Percentiles rank a stretch among this genome's conserved stretches.
Evolutionary conservation across 2,113 vertebrate species (phyloP).

Genomic region (Xiphorhynchus elegans): DNA sequence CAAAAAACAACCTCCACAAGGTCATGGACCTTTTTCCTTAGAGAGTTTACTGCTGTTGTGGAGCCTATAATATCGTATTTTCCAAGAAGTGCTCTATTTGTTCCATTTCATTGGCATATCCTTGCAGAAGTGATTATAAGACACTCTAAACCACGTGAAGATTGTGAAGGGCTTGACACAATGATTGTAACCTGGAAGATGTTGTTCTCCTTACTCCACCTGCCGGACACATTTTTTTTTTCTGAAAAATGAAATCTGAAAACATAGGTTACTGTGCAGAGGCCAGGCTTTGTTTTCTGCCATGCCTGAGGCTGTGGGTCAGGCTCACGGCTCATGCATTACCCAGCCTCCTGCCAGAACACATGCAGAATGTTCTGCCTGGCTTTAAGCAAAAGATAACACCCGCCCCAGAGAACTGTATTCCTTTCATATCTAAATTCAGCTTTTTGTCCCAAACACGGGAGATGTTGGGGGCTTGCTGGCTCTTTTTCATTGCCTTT

Average conservation of each 20-base stretch:
- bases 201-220: background rate
- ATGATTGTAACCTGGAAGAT: background rate
- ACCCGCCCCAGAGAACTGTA: background rate
- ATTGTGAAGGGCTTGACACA: background rate
- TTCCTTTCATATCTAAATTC: no score
- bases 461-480: background rate
- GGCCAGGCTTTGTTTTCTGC: background rate
- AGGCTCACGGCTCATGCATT: background rate
- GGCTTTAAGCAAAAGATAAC: background rate
- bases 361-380: background rate
- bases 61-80: background rate
- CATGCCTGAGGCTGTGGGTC: background rate
- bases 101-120: background rate
- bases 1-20: background rate
- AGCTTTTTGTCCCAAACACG: background rate
- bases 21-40: background rate
- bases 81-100: background rate
- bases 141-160: background rate
- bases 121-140: background rate
- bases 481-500: background rate
- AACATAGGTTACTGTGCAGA: background rate
- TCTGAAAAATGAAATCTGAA: background rate
- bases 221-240: background rate
- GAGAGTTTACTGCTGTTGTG: background rate
- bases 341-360: accelerated